These are phyloP conservation scores for Sinelater perroti DNA, from an alignment of 2,888 invertebrate genomes.

Conservation along the genomic window DNA sequence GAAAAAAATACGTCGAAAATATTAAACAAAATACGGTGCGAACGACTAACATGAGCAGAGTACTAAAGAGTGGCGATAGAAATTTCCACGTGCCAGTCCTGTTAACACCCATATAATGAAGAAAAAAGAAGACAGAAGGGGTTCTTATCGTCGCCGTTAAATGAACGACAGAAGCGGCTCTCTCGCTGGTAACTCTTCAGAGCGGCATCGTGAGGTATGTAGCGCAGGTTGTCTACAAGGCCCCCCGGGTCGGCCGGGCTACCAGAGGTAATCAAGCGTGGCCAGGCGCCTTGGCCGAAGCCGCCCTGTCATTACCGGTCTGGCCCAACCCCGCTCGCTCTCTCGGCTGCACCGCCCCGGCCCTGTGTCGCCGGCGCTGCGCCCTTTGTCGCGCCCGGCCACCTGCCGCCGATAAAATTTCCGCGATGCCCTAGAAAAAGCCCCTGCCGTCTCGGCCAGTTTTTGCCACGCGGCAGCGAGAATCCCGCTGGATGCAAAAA, in stretches of 20 bases:
- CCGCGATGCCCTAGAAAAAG: constrained; percentile 14
- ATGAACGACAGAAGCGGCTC: too few relatives aligned
- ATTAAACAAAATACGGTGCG: too few relatives aligned
- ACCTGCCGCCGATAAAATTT: constrained; percentile 23
- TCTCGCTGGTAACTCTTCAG: too few relatives aligned
- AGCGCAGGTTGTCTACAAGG: constrained; percentile 34
- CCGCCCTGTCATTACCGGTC: constrained; percentile 50
- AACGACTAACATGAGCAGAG: too few relatives aligned
- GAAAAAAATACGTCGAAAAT: too few relatives aligned
- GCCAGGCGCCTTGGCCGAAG: constrained; percentile 50
- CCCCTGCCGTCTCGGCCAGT: not conserved
- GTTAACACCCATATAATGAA: too few relatives aligned
- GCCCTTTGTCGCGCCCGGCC: constrained; percentile 10
- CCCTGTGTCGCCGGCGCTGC: constrained; percentile 6
- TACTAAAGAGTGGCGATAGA: too few relatives aligned
- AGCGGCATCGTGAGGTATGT: constrained; percentile 13
- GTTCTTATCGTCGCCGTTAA: too few relatives aligned
- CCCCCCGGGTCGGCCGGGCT: constrained; percentile 40
- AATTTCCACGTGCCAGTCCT: too few relatives aligned
- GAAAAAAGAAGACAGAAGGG: too few relatives aligned
- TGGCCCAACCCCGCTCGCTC: constrained; percentile 39
- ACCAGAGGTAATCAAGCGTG: constrained; percentile 43
- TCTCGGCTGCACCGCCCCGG: constrained; percentile 15
- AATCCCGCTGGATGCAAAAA: not conserved
- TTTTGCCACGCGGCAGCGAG: constrained; percentile 15